Evolutionary conservation across 2,113 vertebrate species (phyloP).

Genomic region (Pao palembangensis): DNA sequence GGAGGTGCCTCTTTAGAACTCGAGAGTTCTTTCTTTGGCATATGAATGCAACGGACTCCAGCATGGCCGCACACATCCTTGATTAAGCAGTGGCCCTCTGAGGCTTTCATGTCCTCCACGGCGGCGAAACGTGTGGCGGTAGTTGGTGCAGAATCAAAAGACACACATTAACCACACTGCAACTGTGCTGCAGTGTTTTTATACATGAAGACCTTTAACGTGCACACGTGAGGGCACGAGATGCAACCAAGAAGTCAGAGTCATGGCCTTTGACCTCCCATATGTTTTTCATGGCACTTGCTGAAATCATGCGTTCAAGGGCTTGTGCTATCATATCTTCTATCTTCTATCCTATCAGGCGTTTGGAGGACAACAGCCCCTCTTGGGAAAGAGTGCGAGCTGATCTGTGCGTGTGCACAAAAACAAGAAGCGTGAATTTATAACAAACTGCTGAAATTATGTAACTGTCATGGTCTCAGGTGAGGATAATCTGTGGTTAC

Average conservation of each 20-base stretch:
- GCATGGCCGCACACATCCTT: conserved; percentile 7
- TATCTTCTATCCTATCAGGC: conserved; percentile 1
- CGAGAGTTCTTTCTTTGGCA: conserved; percentile 36
- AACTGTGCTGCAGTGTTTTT: background rate
- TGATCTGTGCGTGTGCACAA: background rate
- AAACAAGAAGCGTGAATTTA: conserved; percentile 11
- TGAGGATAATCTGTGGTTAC: conserved; percentile 8
- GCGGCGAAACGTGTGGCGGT: conserved; percentile 6
- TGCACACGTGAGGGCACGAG: conserved; percentile 1
- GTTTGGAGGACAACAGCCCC: too few relatives aligned
- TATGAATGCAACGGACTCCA: conserved; percentile 22
- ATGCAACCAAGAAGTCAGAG: conserved; percentile 5
- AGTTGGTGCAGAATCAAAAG: too few relatives aligned
- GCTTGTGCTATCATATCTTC: conserved; percentile 20
- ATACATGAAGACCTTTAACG: background rate
- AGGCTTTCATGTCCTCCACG: conserved; percentile 40
- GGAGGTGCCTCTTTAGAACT: conserved; percentile 53
- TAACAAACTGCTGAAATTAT: conserved; percentile 18
- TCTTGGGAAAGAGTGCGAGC: too few relatives aligned
- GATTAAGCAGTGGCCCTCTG: conserved; percentile 41
- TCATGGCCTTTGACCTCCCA: conserved; percentile 17
- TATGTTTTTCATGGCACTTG: conserved; percentile 8
- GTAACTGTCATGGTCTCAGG: conserved; percentile 30
- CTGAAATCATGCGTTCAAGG: conserved; percentile 41
- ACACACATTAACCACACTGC: background rate